phyloP scores from a whole-genome alignment of 2,888 invertebrate species.

The Apotomis betuletana region DNA sequence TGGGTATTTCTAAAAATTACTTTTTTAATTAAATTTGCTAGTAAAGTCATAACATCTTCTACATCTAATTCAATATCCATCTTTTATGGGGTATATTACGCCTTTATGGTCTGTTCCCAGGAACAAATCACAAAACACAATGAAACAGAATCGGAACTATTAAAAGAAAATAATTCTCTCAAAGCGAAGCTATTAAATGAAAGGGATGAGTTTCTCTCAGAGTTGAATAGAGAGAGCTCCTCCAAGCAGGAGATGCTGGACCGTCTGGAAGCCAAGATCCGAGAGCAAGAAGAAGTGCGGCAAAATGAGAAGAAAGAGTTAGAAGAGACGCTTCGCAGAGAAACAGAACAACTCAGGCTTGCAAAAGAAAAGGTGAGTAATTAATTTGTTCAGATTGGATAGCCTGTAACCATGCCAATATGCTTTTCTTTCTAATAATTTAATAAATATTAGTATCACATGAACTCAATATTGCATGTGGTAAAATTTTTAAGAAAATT shows the following conservation, averaged over 20 bases:
- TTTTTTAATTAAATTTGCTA: too few species aligned
- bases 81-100: not conserved
- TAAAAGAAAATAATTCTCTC: slow-evolving; percentile 74
- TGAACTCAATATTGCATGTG: too few species aligned
- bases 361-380: slow-evolving; percentile 73
- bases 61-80: too few species aligned
- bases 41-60: too few species aligned
- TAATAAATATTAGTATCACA: too few species aligned
- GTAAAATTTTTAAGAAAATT: too few species aligned
- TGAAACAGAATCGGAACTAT: slow-evolving; percentile 69
- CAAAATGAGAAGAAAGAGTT: slow-evolving; percentile 71
- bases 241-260: slow-evolving; percentile 80
- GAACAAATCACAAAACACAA: slow-evolving; percentile 72
- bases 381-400: too few species aligned
- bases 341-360: slow-evolving; percentile 71
- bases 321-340: slow-evolving; percentile 63
- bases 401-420: not conserved
- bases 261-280: slow-evolving; percentile 76
- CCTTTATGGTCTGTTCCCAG: slow-evolving; percentile 52
- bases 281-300: slow-evolving; percentile 75
- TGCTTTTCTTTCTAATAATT: too few species aligned
- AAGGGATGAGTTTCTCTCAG: slow-evolving; percentile 76
- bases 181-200: slow-evolving; percentile 78
- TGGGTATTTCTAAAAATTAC: too few species aligned
- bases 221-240: slow-evolving; percentile 75